phyloP scores from a whole-genome alignment of 2,797 vertebrate genomes.

The Coregonus suidteri region DNA sequence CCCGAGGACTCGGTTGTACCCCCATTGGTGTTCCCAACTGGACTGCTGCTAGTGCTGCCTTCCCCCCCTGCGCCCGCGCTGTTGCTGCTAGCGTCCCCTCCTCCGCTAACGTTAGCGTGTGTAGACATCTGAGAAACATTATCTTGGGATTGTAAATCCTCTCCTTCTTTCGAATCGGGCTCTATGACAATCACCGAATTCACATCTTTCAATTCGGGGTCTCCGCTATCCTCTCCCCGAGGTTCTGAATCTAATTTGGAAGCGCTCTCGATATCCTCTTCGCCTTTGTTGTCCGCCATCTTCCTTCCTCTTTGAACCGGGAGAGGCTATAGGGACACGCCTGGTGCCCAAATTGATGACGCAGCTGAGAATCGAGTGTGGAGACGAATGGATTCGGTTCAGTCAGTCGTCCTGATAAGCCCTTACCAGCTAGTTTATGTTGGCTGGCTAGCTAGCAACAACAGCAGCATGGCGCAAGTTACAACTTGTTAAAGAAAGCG shows the following conservation, averaged over 20 bases:
- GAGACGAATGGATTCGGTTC: no score
- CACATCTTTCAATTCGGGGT: conserved; percentile 55
- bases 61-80: conserved; percentile 55
- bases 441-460: no score
- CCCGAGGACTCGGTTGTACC: conserved; percentile 48
- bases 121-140: conserved; percentile 67
- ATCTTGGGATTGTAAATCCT: conserved; percentile 63
- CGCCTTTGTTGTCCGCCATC: conserved; percentile 99
- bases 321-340: no score
- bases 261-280: conserved; percentile 82
- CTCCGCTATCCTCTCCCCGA: conserved; percentile 55
- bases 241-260: conserved; percentile 65
- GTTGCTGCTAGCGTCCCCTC: conserved; percentile 40
- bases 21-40: conserved; percentile 26
- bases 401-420: no score
- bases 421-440: no score
- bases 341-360: no score
- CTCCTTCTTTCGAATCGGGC: conserved; percentile 55
- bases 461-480: no score
- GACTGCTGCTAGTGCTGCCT: conserved; percentile 54
- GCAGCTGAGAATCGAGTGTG: no score
- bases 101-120: conserved; percentile 72
- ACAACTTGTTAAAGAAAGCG: no score
- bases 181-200: conserved; percentile 64
- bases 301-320: conserved; percentile 96